These are phyloP conservation scores for Orientallactaga bullata DNA, from an alignment of 2,113 vertebrate genomes.

Conservation along the genomic window DNA sequence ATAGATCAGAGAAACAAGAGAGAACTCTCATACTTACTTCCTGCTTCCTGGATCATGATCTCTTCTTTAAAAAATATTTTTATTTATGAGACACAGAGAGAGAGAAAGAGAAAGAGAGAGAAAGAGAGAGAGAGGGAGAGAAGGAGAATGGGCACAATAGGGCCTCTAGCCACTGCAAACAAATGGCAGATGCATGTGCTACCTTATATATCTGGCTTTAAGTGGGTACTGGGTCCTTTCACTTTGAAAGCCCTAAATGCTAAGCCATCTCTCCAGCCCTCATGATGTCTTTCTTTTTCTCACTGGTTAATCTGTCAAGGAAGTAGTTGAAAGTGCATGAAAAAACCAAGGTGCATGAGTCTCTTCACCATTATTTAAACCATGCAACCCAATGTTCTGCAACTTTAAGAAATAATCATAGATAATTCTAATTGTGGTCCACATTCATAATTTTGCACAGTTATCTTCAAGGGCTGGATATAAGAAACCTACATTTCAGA, in stretches of 20 bases:
- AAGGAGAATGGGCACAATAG: no score
- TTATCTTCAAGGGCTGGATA: constrained; percentile 12
- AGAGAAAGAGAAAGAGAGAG: no score
- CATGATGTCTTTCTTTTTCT: neutral
- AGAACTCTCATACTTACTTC: neutral
- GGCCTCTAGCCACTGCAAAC: no score
- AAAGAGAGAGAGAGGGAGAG: no score
- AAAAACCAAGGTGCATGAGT: neutral
- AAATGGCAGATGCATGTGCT: no score
- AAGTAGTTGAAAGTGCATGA: neutral
- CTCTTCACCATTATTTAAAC: neutral
- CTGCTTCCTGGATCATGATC: neutral
- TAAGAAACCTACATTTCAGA: neutral
- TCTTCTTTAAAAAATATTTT: neutral
- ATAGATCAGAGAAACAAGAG: neutral
- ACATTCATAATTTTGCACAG: neutral
- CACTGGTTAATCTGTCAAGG: neutral
- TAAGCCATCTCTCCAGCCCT: no score
- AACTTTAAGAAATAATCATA: neutral
- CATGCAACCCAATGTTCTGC: neutral
- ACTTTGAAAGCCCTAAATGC: no score
- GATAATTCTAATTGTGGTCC: neutral
- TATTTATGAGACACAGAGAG: no score
- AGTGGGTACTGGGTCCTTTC: no score
- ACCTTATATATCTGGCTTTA: no score